These are phyloP conservation scores for Philonicus albiceps DNA, from an alignment of 2,888 invertebrate genomes.

Conservation along the genomic window DNA sequence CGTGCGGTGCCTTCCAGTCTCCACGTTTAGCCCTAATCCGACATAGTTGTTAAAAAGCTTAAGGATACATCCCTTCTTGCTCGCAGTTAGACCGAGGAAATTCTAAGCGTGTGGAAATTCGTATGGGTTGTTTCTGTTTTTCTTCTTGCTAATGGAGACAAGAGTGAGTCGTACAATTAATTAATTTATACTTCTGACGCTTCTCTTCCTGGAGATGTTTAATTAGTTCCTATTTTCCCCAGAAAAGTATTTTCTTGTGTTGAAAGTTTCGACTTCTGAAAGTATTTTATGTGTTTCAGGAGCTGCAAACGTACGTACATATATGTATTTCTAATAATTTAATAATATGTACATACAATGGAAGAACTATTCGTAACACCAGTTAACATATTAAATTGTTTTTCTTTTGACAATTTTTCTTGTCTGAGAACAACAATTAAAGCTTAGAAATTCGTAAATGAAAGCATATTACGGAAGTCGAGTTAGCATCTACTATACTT, in stretches of 20 bases:
- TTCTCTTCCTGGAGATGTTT: neutral
- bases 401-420: neutral
- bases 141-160: conserved; percentile 6
- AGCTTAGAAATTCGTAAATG: neutral
- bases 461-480: neutral
- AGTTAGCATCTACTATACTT: too few species aligned
- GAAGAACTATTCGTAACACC: too few species aligned
- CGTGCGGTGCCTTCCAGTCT: conserved; percentile 18
- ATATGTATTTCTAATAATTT: neutral
- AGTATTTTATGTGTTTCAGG: neutral
- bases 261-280: neutral
- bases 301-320: neutral
- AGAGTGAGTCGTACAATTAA: neutral
- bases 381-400: too few species aligned
- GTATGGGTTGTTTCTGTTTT: neutral
- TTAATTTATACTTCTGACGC: conserved; percentile 15
- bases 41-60: conserved; percentile 38
- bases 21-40: conserved; percentile 24
- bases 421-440: neutral
- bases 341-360: too few species aligned
- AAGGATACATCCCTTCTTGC: conserved; percentile 11
- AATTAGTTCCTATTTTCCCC: neutral
- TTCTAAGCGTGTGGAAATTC: neutral
- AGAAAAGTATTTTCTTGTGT: neutral
- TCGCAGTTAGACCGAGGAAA: conserved; percentile 3